Base-by-base conservation (phyloP, 2,797 vertebrate genomes). In the Halcyon chelicuti region DNA sequence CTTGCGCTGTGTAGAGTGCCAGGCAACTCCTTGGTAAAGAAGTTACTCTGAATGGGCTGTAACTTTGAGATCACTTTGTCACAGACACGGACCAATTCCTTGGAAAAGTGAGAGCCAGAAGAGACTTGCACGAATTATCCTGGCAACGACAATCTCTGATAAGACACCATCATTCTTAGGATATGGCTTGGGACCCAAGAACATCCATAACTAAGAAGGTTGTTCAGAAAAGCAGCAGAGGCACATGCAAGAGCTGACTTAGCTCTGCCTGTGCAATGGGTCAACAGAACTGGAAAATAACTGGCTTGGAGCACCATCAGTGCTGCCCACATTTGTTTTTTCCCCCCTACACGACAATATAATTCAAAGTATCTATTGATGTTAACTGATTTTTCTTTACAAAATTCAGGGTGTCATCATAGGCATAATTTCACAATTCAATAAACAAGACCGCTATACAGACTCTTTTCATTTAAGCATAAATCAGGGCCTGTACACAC, bases 171-270 rank as follows among this genome's bases (percentile, higher is more conserved):
- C 7, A 58, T 44, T 49, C 42, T 26, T 14, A 63, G 21, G 14
- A 28, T 51, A 70, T 5, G 25, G 29, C 25, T 12, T 22, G 28
- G 20, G 29, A 51, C 21, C 18, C 25, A 52, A 5, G 10, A 75
- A 39, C 10, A 46, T 21, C 82, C 42, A 51, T 3, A 37, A 29
- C 12, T 26, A 57, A 37, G 17, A 63, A 44, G 12, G 15, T 35
- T 42, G 42, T 46, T 26, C 49, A 44, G 16, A 35, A 20, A 67
- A 61, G 54, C 23, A 74, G 25, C 4, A 3, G 28, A 74, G 33
- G 33, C 21, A 40, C 1, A 2, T 0, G 2, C 33, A 52, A 61
- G 4, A 9, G 17, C 35, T 68, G 31, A 63, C 25, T 25, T 8
- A 9, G 35, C 62, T 37, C 28, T 26, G 37, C 12, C 5, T 16